Base-by-base conservation (phyloP, 2,113 vertebrate genomes). In the Gobio gobio region DNA sequence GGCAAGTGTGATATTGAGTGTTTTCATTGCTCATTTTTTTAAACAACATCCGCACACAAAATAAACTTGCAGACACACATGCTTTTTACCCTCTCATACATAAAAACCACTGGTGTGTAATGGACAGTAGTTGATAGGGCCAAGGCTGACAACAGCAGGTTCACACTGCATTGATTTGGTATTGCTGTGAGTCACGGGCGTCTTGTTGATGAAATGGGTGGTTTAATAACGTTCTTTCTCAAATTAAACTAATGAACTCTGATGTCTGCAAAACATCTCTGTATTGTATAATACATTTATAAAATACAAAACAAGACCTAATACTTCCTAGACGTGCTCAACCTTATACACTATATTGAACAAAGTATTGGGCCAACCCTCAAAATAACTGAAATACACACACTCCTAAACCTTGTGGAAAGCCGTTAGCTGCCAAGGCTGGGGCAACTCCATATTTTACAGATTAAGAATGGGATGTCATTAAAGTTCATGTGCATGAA, bases 121-220 rank as follows among this genome's bases (percentile, higher is more conserved):
- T 83, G 73, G 59, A 85, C 73, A 68, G 83, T 70, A 84, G 54
- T 63, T 81, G 84, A 85, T 70, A 78, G 77, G 72, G 68, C 74
- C 64, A 45, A 63, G 40, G 40, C 26, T 63, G 58, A 86, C 66
- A 78, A 59, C 83, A 75, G 73, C 64, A 70, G 43, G 18, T 81
- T 88, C 84, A 74, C 75, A 84, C 81, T 36, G 85, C 73, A 84
- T 90, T 87, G 83, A 84, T 88, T 81, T 88, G 66, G 63, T 47
- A 33, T 85, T 54, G 68, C 75, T 36, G 63, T 66, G 33, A 87
- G 68, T 83, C 76, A 84, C 80, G 22, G 33, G 76, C 3, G 59
- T 61, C 83, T 61, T 82, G 83, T 87, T 87, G 76, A 78, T 88
- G 68, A 85, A 87, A 89, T 66, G 45, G 51, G 40, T 47, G 51